phyloP scores from a whole-genome alignment of 2,888 invertebrate genomes.

The Carabus problematicus region DNA sequence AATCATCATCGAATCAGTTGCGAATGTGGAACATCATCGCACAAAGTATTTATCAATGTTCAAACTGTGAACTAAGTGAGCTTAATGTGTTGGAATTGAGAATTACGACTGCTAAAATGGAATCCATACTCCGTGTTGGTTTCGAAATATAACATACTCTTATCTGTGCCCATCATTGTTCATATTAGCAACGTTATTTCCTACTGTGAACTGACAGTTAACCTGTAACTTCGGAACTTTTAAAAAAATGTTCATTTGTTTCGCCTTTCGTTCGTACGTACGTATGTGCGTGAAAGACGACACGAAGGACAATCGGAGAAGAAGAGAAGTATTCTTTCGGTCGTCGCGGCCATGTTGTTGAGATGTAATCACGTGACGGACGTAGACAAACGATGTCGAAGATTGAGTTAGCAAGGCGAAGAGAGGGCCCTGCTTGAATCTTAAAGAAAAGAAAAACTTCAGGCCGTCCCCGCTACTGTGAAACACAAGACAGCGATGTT shows the following conservation, averaged over 20 bases:
- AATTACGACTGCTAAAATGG: no score
- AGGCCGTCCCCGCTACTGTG: neutral
- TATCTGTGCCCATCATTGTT: no score
- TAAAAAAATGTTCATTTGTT: constrained; percentile 5
- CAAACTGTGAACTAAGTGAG: no score
- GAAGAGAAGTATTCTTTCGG: neutral
- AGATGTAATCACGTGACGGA: constrained; percentile 38
- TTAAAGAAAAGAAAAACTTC: neutral
- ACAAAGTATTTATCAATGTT: no score
- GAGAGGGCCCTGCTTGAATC: neutral
- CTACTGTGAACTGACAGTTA: no score
- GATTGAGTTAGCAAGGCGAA: constrained; percentile 37
- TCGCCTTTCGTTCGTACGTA: neutral
- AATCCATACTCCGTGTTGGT: no score
- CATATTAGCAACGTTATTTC: no score
- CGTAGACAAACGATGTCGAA: constrained; percentile 39
- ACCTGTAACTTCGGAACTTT: neutral
- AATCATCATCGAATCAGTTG: no score
- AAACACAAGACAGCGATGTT: neutral
- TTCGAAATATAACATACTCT: no score
- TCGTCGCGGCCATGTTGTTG: constrained; percentile 20
- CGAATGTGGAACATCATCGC: no score
- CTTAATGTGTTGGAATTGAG: no score
- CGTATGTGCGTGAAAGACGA: neutral
- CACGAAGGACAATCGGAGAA: neutral